phyloP scores from a whole-genome alignment of 2,888 invertebrate genomes.

The Cloeon dipterum region DNA sequence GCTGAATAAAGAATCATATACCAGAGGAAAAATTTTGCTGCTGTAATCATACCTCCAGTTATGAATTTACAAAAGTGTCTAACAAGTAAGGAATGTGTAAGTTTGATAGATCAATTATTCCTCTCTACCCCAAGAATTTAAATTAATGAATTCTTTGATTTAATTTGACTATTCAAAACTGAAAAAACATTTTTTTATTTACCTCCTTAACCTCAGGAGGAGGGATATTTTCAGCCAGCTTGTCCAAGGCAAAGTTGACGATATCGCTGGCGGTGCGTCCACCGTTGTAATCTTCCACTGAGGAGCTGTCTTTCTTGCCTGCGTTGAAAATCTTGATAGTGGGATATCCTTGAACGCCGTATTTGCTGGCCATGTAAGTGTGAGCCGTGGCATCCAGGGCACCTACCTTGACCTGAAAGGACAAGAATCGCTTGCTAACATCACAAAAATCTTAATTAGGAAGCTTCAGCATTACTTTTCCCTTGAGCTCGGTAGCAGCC shows the following conservation, averaged over 20 bases:
- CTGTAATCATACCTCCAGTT: too few relatives aligned
- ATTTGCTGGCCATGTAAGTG: conserved; percentile 54
- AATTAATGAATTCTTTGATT: too few relatives aligned
- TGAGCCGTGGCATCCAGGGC: conserved; percentile 92
- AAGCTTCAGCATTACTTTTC: conserved; percentile 37
- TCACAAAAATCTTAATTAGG: neutral
- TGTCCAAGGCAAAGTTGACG: conserved; percentile 70
- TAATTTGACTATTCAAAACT: too few relatives aligned
- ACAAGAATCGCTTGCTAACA: neutral
- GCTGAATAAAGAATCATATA: too few relatives aligned
- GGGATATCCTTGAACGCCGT: conserved; percentile 81
- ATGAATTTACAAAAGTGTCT: too few relatives aligned
- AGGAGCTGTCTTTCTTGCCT: conserved; percentile 35
- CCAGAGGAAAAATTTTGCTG: too few relatives aligned
- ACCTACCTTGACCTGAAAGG: conserved; percentile 45
- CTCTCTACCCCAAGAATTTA: too few relatives aligned
- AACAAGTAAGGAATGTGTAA: too few relatives aligned
- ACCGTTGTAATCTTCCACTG: conserved; percentile 66
- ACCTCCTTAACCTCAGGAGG: conserved; percentile 74
- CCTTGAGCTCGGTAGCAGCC: conserved; percentile 85
- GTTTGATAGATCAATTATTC: too few relatives aligned
- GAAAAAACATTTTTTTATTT: conserved; percentile 3
- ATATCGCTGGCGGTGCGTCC: conserved; percentile 80
- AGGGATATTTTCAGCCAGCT: conserved; percentile 67
- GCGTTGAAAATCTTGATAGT: conserved; percentile 82